Base-by-base conservation (phyloP, 2,113 vertebrate genomes). In the Rana temporaria region DNA sequence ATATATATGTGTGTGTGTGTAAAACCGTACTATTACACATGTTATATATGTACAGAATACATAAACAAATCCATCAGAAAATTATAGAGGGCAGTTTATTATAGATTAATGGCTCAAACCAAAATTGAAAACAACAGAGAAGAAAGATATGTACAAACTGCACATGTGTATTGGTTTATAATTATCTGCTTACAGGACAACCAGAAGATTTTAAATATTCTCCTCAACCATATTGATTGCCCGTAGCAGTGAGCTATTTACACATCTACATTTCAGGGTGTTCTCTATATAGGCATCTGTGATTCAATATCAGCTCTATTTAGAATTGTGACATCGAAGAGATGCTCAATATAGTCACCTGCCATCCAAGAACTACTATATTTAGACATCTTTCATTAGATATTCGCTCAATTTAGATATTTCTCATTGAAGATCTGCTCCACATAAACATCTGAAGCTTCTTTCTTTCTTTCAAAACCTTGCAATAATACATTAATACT, bases 341-440 rank as follows among this genome's bases (percentile, higher is more conserved):
- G 32, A 18, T 17, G 55, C 55, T 74, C 52, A 32, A 19, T 60
- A 15, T 74, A 74, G 30, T 74, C 70, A 60, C 30, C 55, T 74
- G 71, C 71, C 19, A 20, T 16, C 32, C 71, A 26, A 34, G 71
- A 60, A 32, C 71, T 20, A 56, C 71, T 74, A 59, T 57, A 32
- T 72, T 72, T 57, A 57, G 70, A 57, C 4, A 73, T 17, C 70
- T 73, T 53, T 73, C 24, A 73, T 55, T 57, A 19, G 24, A 73
- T 34, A 73, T 32, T 53, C 0, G 52, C 52, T 55, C 48, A 18
- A 22, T 60, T 60, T 60, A 60, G 59, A 19, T 22, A 30, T 57
- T 56, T 26, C 12, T 72, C 22, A 32, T 73, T 3, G 12, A 18
- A 74, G 17, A 55, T 71, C 48, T 69, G 38, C 38, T 71, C 68